Conservation (phyloP, 2,888 invertebrate genomes). For the Fragum whitleyi region DNA sequence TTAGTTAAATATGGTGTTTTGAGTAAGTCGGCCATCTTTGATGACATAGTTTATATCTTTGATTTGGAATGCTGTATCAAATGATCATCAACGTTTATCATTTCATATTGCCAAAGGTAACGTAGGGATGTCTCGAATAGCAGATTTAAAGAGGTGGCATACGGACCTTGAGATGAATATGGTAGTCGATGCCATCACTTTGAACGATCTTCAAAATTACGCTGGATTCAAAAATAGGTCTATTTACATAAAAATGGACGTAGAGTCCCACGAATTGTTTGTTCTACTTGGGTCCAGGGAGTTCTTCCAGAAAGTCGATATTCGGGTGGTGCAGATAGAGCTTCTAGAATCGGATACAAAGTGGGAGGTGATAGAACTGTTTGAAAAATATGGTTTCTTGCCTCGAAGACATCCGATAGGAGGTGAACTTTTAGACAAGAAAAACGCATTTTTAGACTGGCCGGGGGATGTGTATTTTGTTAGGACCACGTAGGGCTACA, state of each 20-base stretch:
- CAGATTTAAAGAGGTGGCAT: background rate
- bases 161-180: background rate
- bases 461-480: constrained; percentile 6
- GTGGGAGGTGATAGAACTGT: constrained; percentile 18
- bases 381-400: constrained; percentile 7
- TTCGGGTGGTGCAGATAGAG: background rate
- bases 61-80: constrained; percentile 27
- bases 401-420: background rate
- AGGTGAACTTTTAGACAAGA: background rate
- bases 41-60: too few species aligned
- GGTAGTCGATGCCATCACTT: background rate
- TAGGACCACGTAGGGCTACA: background rate
- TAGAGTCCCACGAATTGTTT: constrained; percentile 1
- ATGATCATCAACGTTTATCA: background rate
- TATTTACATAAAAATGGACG: constrained; percentile 6
- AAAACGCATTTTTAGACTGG: background rate
- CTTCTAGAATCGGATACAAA: constrained; percentile 1
- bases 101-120: constrained; percentile 18
- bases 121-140: background rate
- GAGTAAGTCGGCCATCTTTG: too few species aligned
- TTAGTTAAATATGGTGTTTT: too few species aligned
- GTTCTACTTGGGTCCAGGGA: background rate
- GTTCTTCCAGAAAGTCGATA: constrained; percentile 3
- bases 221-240: background rate
- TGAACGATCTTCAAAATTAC: background rate